phyloP scores from a whole-genome alignment of 1,140 invertebrate species.

The Gryon sp. region DNA sequence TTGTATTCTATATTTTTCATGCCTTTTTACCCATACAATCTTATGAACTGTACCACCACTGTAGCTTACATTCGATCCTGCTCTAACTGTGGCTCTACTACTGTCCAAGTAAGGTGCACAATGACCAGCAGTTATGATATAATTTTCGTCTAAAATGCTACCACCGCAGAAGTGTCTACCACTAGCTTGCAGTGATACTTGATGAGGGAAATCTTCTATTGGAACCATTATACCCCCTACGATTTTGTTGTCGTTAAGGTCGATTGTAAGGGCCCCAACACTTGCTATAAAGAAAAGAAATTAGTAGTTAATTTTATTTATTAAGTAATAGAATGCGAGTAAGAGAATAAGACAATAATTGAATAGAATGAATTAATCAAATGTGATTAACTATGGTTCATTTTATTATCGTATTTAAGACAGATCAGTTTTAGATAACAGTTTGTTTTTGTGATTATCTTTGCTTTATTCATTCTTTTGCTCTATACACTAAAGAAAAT shows the following conservation, averaged over 20 bases:
- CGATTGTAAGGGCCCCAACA: neutral
- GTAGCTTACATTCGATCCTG: slow-evolving; percentile 3
- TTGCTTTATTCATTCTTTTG: too few relatives aligned
- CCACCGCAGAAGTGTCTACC: slow-evolving; percentile 74
- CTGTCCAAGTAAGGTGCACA: neutral
- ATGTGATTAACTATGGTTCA: too few relatives aligned
- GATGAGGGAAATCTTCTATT: slow-evolving; percentile 34
- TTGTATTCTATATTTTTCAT: slow-evolving; percentile 1
- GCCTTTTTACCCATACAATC: slow-evolving; percentile 7
- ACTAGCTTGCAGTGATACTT: slow-evolving; percentile 17
- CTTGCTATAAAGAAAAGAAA: neutral
- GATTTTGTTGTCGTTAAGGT: slow-evolving; percentile 37
- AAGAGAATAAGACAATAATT: too few relatives aligned
- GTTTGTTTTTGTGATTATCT: too few relatives aligned
- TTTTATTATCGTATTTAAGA: too few relatives aligned
- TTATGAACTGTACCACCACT: slow-evolving; percentile 22
- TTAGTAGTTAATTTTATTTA: too few relatives aligned
- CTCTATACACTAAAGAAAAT: too few relatives aligned
- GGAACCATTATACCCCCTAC: slow-evolving; percentile 42
- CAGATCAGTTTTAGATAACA: too few relatives aligned
- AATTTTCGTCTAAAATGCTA: slow-evolving; percentile 43
- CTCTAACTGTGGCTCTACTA: neutral
- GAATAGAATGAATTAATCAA: too few relatives aligned
- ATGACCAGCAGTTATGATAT: slow-evolving; percentile 3
- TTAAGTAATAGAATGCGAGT: too few relatives aligned